These are phyloP conservation scores for Myotis brandtii DNA, from an alignment of 2,113 vertebrate genomes.

Conservation along the genomic window DNA sequence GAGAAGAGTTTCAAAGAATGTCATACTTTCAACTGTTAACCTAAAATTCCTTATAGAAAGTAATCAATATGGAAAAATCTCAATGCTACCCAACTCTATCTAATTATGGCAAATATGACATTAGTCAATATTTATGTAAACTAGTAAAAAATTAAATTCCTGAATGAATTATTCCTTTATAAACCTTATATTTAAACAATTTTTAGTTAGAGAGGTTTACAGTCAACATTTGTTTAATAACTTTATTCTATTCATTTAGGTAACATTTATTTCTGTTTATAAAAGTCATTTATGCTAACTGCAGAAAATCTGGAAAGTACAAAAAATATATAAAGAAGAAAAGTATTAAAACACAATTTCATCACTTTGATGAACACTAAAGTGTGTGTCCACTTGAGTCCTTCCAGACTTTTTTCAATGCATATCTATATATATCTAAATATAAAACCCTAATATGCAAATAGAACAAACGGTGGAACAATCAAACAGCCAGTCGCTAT, in stretches of 20 bases:
- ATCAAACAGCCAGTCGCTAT: too few relatives aligned
- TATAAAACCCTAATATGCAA: background rate
- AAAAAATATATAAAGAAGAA: background rate
- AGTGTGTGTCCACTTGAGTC: background rate
- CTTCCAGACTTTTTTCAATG: slow-evolving; percentile 13
- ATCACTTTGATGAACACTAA: background rate
- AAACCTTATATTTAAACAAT: background rate
- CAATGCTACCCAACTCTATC: background rate
- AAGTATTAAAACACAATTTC: slow-evolving; percentile 28
- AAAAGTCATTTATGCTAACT: slow-evolving; percentile 1
- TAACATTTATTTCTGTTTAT: background rate
- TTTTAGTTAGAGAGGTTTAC: slow-evolving; percentile 6
- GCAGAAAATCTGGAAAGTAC: slow-evolving; percentile 22
- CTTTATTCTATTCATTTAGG: background rate
- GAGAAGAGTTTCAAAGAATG: slow-evolving; percentile 6
- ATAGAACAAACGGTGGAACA: too few relatives aligned
- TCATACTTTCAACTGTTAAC: background rate
- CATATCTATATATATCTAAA: background rate
- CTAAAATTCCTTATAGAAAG: slow-evolving; percentile 3
- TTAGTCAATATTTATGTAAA: slow-evolving; percentile 3
- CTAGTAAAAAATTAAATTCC: background rate
- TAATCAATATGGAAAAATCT: slow-evolving; percentile 7
- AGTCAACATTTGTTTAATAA: slow-evolving; percentile 37
- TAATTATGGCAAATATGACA: slow-evolving; percentile 13
- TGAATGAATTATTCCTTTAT: slow-evolving; percentile 45